A percentile compares a stretch with the other conserved stretches of the same genome.
Evolutionary conservation across 2,113 vertebrate genomes (phyloP).

Genomic region (Cervus canadensis): DNA sequence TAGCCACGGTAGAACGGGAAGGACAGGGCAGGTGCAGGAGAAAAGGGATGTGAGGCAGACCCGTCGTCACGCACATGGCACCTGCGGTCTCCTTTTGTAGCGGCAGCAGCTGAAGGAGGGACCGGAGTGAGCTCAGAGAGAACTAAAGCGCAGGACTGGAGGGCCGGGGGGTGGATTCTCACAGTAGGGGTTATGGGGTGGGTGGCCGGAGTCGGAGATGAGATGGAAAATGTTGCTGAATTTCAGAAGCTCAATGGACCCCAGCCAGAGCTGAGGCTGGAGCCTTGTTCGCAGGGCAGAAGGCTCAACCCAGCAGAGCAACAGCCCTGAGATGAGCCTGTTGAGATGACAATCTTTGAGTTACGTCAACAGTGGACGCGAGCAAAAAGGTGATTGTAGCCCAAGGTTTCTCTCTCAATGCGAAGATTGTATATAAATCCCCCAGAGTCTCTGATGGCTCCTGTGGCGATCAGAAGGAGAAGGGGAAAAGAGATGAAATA

Average conservation of each 20-base stretch:
- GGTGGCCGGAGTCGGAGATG: not conserved
- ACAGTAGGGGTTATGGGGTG: not conserved
- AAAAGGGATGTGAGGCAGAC: not conserved
- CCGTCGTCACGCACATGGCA: not conserved
- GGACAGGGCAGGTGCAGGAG: not conserved
- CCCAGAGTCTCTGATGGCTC: not conserved
- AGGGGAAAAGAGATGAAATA: not conserved
- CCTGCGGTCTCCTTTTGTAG: not conserved
- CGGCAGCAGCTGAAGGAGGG: not conserved
- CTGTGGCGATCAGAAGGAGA: not conserved
- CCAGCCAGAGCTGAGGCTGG: not conserved
- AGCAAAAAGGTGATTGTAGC: not conserved
- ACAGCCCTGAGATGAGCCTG: not conserved
- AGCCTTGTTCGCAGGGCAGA: not conserved
- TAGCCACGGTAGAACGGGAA: not conserved
- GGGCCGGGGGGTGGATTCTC: not conserved
- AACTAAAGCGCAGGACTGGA: rapidly evolving
- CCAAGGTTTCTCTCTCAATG: not conserved
- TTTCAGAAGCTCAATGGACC: not conserved
- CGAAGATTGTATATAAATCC: not conserved
- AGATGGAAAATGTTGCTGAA: not conserved
- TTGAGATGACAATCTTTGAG: not conserved
- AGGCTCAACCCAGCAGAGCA: not conserved
- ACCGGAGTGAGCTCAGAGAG: not conserved
- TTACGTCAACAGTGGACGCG: not conserved